Evolutionary conservation across 2,113 vertebrate genomes (phyloP).

Genomic region (Ranitomeya imitator): DNA sequence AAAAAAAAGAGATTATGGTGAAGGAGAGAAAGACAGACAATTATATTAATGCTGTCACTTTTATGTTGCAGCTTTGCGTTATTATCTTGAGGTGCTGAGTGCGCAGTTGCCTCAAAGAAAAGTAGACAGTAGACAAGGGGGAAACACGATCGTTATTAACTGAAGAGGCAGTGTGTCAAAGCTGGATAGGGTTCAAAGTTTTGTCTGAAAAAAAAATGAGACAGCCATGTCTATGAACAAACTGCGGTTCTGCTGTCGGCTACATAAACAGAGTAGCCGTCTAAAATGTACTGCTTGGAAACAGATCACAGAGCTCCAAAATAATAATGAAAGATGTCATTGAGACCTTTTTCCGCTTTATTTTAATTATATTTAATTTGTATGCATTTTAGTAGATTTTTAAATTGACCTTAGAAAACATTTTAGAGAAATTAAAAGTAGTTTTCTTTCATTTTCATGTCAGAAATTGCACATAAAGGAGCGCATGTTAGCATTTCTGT

Average conservation of each 20-base stretch:
- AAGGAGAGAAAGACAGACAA: constrained; percentile 85
- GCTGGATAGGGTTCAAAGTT: constrained; percentile 85
- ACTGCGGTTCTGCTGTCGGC: constrained; percentile 75
- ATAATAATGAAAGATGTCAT: constrained; percentile 76
- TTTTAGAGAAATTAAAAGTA: background rate
- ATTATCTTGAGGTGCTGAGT: constrained; percentile 87
- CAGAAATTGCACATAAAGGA: background rate
- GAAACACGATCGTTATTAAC: constrained; percentile 89
- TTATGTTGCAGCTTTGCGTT: constrained; percentile 89
- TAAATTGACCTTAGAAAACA: background rate
- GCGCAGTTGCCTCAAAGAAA: constrained; percentile 83
- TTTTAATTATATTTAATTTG: constrained; percentile 68
- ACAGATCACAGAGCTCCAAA: constrained; percentile 73
- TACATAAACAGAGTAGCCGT: constrained; percentile 72
- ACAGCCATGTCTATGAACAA: constrained; percentile 72
- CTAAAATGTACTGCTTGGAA: constrained; percentile 76
- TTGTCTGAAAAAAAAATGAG: constrained; percentile 73
- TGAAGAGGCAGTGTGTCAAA: constrained; percentile 82
- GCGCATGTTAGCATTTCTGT: background rate
- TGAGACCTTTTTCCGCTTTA: constrained; percentile 58
- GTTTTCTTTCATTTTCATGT: background rate
- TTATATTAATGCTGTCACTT: constrained; percentile 89
- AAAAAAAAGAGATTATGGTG: constrained; percentile 80
- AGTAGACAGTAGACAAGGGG: constrained; percentile 80
- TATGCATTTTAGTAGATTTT: constrained; percentile 53